Evolutionary conservation across 2,113 vertebrate species (phyloP).

Genomic region (Dipodomys ordii): DNA sequence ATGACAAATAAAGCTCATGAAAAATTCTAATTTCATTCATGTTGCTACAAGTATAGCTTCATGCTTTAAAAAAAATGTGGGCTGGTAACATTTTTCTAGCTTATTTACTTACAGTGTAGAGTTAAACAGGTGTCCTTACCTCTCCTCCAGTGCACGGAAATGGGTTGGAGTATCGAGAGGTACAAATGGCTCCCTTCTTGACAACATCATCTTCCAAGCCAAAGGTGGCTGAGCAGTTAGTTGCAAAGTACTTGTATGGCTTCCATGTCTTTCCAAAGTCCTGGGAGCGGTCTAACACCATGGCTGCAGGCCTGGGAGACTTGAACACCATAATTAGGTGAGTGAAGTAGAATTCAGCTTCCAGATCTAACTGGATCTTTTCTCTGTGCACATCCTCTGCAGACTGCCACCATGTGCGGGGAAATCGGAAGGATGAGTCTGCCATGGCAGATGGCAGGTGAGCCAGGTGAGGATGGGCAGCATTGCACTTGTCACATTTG

Average conservation of each 20-base stretch:
- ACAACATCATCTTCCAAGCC: slow-evolving; percentile 90
- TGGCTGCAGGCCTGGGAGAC: slow-evolving; percentile 94
- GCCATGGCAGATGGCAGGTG: slow-evolving; percentile 94
- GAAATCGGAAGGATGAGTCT: slow-evolving; percentile 95
- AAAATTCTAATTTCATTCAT: slow-evolving; percentile 81
- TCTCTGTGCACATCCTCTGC: slow-evolving; percentile 88
- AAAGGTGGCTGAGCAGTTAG: slow-evolving; percentile 93
- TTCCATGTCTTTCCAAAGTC: slow-evolving; percentile 95
- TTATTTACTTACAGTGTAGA: slow-evolving; percentile 53
- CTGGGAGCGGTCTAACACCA: slow-evolving; percentile 96
- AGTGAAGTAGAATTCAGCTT: slow-evolving; percentile 96
- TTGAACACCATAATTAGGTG: slow-evolving; percentile 97
- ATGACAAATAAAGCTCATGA: slow-evolving; percentile 77
- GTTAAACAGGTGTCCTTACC: slow-evolving; percentile 87
- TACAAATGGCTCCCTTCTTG: slow-evolving; percentile 91
- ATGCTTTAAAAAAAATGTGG: slow-evolving; percentile 79
- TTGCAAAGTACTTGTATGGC: slow-evolving; percentile 94
- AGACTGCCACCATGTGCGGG: slow-evolving; percentile 98
- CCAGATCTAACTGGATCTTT: slow-evolving; percentile 94
- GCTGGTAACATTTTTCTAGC: slow-evolving; percentile 79
- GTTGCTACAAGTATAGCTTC: slow-evolving; percentile 77
- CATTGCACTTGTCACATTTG: slow-evolving; percentile 91
- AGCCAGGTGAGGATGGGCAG: slow-evolving; percentile 86
- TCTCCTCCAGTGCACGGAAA: slow-evolving; percentile 96
- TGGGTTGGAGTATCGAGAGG: slow-evolving; percentile 94